Percentiles rank a stretch among this genome's conserved stretches.
These are phyloP conservation scores for Probosciger aterrimus DNA, from an alignment of 2,113 vertebrate species.

Conservation along the genomic window DNA sequence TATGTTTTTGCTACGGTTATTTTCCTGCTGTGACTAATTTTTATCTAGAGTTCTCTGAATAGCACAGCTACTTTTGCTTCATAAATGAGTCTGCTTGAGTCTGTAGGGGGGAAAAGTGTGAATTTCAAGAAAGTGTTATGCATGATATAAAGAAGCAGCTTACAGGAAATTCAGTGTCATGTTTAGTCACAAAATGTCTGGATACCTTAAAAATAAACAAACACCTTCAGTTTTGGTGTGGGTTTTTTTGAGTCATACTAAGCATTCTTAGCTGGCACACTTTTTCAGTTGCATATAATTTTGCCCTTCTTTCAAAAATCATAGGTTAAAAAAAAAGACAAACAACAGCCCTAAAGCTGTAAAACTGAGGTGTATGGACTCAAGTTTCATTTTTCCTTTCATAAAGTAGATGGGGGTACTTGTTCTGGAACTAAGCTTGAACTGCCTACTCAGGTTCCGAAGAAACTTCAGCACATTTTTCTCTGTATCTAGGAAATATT, in stretches of 20 bases:
- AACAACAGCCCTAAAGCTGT: neutral
- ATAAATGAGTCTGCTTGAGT: conserved; percentile 1
- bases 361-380: neutral
- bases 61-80: conserved; percentile 10
- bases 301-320: neutral
- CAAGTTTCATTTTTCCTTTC: neutral
- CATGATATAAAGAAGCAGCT: neutral
- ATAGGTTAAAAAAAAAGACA: neutral
- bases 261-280: neutral
- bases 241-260: neutral
- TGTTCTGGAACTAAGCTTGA: neutral
- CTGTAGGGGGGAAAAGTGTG: neutral
- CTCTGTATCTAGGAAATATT: neutral
- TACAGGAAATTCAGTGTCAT: conserved; percentile 44
- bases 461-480: neutral
- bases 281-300: neutral
- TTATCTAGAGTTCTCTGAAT: neutral
- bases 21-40: neutral
- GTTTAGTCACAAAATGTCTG: conserved; percentile 39
- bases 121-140: conserved; percentile 20
- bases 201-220: conserved; percentile 56
- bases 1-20: neutral
- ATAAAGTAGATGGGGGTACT: neutral
- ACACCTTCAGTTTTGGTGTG: neutral
- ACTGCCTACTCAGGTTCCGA: neutral